Conservation (phyloP, 64 coral and sea anemone genomes). For the Actinia tenebrosa region DNA sequence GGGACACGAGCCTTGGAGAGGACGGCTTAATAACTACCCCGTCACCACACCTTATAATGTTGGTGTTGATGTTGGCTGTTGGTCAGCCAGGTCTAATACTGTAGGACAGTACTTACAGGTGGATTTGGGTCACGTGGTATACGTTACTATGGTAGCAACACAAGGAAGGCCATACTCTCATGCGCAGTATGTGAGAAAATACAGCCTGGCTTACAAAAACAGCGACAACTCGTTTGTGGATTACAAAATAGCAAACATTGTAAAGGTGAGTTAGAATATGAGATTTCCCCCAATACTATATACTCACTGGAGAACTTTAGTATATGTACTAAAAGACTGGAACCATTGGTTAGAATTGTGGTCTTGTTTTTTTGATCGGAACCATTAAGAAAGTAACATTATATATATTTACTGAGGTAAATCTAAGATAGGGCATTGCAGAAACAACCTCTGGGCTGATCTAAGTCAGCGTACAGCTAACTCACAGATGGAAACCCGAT, state of each 20-base stretch:
- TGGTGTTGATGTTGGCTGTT: background rate
- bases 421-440: no score
- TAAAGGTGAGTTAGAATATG: background rate
- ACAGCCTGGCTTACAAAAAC: background rate
- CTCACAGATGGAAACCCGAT: no score
- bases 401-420: no score
- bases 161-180: background rate
- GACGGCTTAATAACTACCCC: background rate
- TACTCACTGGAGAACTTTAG: no score
- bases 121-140: slow-evolving; percentile 2
- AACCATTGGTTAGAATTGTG: no score
- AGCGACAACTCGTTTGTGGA: background rate
- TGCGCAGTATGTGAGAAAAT: background rate
- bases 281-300: no score
- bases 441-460: no score
- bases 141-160: background rate
- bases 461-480: no score
- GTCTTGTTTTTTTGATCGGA: no score
- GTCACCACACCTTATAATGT: background rate
- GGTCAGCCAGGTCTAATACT: background rate
- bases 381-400: no score
- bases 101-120: background rate
- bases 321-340: no score
- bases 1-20: background rate
- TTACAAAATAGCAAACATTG: background rate